These are phyloP conservation scores for Drosophila mettleri DNA, from an alignment of 2,888 invertebrate genomes.

Conservation along the genomic window DNA sequence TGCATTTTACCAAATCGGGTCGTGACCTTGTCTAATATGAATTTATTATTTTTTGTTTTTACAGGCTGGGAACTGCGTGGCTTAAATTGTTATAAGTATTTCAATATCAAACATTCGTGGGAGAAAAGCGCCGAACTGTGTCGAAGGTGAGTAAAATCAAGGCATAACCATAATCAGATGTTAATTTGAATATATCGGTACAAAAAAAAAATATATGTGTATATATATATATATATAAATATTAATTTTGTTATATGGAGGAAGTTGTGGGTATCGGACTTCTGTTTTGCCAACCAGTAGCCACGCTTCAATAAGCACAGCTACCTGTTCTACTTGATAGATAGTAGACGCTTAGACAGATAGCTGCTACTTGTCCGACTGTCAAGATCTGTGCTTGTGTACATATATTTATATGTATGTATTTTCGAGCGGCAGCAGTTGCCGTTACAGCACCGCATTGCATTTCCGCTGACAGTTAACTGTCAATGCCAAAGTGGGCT, in stretches of 20 bases:
- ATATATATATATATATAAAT: conserved; percentile 9
- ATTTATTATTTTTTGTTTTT: conserved; percentile 81
- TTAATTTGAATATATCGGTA: conserved; percentile 52
- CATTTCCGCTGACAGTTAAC: conserved; percentile 77
- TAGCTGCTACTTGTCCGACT: conserved; percentile 26
- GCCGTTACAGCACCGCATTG: conserved; percentile 78
- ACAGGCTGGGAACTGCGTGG: conserved; percentile 97
- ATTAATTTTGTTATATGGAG: conserved; percentile 36
- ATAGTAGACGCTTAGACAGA: conserved; percentile 21
- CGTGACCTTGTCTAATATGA: conserved; percentile 58
- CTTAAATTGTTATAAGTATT: conserved; percentile 97
- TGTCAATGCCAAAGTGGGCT: conserved; percentile 76
- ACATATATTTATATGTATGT: conserved; percentile 26
- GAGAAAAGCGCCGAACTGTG: conserved; percentile 97
- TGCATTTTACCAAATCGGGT: conserved; percentile 26
- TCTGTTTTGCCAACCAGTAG: conserved; percentile 37
- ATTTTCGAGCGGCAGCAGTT: conserved; percentile 31
- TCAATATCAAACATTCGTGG: conserved; percentile 98
- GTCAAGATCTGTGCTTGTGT: conserved; percentile 9
- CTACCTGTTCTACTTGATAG: conserved; percentile 62
- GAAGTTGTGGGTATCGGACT: conserved; percentile 54
- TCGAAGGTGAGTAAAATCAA: conserved; percentile 90
- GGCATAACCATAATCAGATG: conserved; percentile 67
- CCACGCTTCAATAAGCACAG: conserved; percentile 58
- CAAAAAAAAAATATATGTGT: conserved; percentile 1